phyloP scores from a whole-genome alignment of 2,888 invertebrate genomes.

The Julus scanicus region DNA sequence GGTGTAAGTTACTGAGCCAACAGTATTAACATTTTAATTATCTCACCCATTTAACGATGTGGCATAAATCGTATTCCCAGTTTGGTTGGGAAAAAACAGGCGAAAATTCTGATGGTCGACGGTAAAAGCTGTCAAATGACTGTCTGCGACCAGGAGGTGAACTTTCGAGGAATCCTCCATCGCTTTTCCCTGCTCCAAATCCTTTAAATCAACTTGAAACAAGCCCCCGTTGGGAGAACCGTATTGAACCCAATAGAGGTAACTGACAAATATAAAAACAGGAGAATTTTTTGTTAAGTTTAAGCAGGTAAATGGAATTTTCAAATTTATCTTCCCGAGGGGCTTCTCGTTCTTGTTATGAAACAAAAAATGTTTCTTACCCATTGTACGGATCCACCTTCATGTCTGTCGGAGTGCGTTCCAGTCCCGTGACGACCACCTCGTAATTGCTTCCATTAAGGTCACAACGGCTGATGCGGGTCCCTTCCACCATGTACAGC shows the following conservation, averaged over 20 bases:
- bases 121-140: conserved; percentile 81
- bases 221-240: conserved; percentile 73
- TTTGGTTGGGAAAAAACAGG: conserved; percentile 79
- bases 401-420: conserved; percentile 79
- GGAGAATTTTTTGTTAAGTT: too few relatives aligned
- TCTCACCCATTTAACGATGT: conserved; percentile 83
- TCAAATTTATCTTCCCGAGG: too few relatives aligned
- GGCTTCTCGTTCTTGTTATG: neutral
- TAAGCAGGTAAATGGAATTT: too few relatives aligned
- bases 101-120: conserved; percentile 85
- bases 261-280: conserved; percentile 68
- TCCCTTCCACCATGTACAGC: conserved; percentile 80
- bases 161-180: conserved; percentile 71
- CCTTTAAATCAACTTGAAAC: conserved; percentile 80
- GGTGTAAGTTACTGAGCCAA: neutral
- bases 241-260: conserved; percentile 80
- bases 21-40: neutral
- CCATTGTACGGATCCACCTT: conserved; percentile 95
- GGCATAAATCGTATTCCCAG: conserved; percentile 80
- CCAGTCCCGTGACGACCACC: conserved; percentile 77
- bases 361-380: conserved; percentile 66
- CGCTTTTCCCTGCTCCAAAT: conserved; percentile 72
- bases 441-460: conserved; percentile 78
- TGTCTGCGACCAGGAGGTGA: conserved; percentile 64
- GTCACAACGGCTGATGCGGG: conserved; percentile 78